Base-by-base conservation (phyloP, 2,888 invertebrate genomes). In the Acheta domesticus region DNA sequence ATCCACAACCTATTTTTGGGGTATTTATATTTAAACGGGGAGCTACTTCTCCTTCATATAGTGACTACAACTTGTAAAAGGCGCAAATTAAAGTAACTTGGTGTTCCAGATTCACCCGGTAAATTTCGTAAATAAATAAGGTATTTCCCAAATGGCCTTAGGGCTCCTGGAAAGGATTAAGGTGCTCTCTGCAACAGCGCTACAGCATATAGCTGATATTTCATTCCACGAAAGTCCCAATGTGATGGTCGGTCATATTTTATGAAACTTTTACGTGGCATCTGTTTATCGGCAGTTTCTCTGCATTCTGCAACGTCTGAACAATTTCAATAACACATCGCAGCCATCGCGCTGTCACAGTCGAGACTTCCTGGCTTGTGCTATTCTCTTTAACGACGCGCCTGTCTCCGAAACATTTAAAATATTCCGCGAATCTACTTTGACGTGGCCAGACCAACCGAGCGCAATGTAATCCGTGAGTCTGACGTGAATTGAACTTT, bases 401-500 rank as follows among this genome's bases (percentile, higher is more conserved):
- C 16, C 36, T 36, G 62, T 62, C 62, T 62, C 62, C n/a, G 62
- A 62, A 62, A 62, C n/a, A 62, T 62, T 62, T 62, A 62, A 62
- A 62, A 62, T 62, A 62, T 62, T 62, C 62, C 62, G n/a, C 62
- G 62, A 14, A 62, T 62, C 62, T 62, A 12, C 62, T 62, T 11
- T 62, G 62, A 62, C n/a, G 62, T n/a, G 16, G 14, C 62, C n/a
- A 8, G 14, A 62, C 5, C 62, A 14, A 4, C 16, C 16, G n/a
- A 19, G 62, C n/a, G 14, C 3, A 14, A 19, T 19, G n/a, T 5
- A 62, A 62, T 62, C n/a, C 62, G n/a, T n/a, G 62, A n/a, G 14
- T n/a, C 62, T 62, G 62, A 62, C 62, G 62, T 62, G 14, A 62
- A 62, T 62, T n/a, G 62, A 62, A 62, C 62, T 62, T 62, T 62